Base-by-base conservation (phyloP, 2,113 vertebrate species). In the Manacus vitellinus region DNA sequence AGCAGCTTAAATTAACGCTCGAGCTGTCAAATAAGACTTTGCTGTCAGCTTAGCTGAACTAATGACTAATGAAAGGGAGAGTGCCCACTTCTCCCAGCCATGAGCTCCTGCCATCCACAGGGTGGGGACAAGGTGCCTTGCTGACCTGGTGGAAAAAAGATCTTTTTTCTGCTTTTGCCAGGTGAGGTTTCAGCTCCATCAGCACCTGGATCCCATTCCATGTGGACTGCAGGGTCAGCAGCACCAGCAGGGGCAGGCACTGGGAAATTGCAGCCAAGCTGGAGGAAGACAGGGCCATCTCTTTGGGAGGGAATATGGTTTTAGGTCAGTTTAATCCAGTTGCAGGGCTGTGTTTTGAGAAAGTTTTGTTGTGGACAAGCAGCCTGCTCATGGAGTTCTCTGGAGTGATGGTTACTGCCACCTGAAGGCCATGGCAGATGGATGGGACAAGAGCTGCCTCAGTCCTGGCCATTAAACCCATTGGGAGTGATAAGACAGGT, bases 171-270 rank as follows among this genome's bases (percentile, higher is more conserved):
- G 24, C 51, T 86, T 73, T 66, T 73, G 49, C 31, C 2, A 0
- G 2, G 10, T 51, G 55, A 59, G 49, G 4, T 83, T 82, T 35
- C 44, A 44, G 35, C n/a, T 31, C 35, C 24, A 12, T 30, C 75
- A 56, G 35, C 1, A 2, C 11, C 11, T 2, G 2, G 30, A 8
- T 82, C 58, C n/a, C 37, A 4, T 19, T 81, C 71, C 52, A 51
- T 12, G 5, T 18, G 55, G 5, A 18, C 41, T 81, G 55, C 51
- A 33, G 46, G 8, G 14, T 70, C 55, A 51, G 71, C 92, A 80
- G 59, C 24, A 5, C 14, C 1, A 0, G 16, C 6, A 6, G 2
- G 5, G 28, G 10, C 14, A 12, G 9, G 10, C 41, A 41, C 37
- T 13, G 51, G 51, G n/a, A 67, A 74, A 35, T 41, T 2, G 2